A percentile compares a stretch with the other conserved stretches of the same genome.
Evolutionary conservation across 2,113 vertebrate genomes (phyloP).

Genomic region (Geococcyx californianus): DNA sequence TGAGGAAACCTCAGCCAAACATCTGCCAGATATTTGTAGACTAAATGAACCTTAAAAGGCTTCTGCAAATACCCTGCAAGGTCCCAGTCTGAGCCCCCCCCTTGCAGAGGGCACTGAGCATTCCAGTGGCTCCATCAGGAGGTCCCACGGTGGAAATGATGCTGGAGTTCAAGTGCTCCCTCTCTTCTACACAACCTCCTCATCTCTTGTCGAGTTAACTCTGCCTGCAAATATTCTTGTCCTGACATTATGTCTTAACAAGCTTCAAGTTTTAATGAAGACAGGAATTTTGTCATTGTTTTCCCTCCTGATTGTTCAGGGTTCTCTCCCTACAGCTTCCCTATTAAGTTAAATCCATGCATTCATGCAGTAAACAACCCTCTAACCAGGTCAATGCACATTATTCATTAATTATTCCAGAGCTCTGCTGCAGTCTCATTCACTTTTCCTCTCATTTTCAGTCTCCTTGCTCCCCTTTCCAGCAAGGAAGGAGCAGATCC

Average conservation of each 20-base stretch:
- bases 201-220: background rate
- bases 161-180: fast-evolving
- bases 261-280: slow-evolving; percentile 1
- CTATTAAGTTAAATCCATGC: background rate
- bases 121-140: background rate
- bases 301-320: background rate
- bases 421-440: background rate
- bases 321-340: background rate
- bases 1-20: background rate
- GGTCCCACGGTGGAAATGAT: background rate
- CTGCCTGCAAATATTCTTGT: background rate
- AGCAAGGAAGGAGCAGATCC: background rate
- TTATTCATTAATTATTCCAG: background rate
- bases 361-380: background rate
- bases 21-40: background rate
- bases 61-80: background rate
- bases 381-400: slow-evolving; percentile 19
- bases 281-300: background rate
- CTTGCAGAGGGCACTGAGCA: background rate
- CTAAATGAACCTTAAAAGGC: background rate
- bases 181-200: background rate
- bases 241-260: background rate
- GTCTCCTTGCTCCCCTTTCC: background rate
- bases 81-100: fast-evolving
- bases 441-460: background rate